Evolutionary conservation across 2,888 invertebrate species (phyloP), one percentile per base, ranked within the genome.

Genomic region (Ochropacha duplaris): DNA sequence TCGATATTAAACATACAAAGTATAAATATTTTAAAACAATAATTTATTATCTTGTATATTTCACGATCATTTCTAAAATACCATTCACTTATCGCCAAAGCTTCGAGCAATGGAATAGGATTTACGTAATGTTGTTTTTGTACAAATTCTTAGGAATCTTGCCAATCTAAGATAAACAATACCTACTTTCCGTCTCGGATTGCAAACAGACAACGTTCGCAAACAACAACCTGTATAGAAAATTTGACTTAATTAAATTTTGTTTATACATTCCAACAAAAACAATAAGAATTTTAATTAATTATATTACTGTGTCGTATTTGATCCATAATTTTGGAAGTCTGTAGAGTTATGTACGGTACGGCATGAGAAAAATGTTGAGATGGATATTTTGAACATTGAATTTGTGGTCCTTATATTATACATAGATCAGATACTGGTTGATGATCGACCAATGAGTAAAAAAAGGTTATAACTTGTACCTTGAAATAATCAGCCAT

Each of bases 231-330:
- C 66, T 68, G 62, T 57, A 60, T 55, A 57, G 57, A 66, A 44
- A 60, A 66, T 66, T 65, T 49, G 55, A 63, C 56, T 72, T 74
- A 72, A 75, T 76, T 74, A 71, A 71, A 70, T 60, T 73, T 69
- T 69, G 65, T 72, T 69, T 68, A 57, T 62, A 62, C 60, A 50
- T 36, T 31, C 16, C 44, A 58, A 60, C 62, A 61, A 65, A 62
- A 69, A 65, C 36, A 54, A 19, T 36, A 62, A 57, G 49, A 56
- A 58, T 63, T 60, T 61, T 39, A 64, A 60, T 71, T 69, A 69
- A 69, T 69, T 64, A 71, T 64, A 60, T 65, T 61, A 60, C 44
- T 36, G 24, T 34, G 52, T 52, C 28, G 12, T 31, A 1, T 12
- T 31, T 31, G 31, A 11, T 28, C 5, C 8, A 28, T 28, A 28